Evolutionary conservation across 2,113 vertebrate species (phyloP).

Genomic region (Opisthocomus hoazin): DNA sequence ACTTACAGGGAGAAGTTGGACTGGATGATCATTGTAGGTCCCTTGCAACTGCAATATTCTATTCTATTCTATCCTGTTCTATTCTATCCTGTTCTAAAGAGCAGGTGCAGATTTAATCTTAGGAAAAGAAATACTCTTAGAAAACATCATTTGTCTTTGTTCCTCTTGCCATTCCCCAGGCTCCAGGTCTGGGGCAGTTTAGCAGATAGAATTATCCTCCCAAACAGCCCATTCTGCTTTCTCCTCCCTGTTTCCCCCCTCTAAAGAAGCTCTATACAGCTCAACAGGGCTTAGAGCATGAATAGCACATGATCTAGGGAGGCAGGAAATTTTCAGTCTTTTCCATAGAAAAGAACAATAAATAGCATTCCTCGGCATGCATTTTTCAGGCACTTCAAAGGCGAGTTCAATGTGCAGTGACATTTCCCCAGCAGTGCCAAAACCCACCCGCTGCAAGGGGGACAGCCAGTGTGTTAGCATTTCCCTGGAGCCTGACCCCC

Average conservation of each 20-base stretch:
- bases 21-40: background rate
- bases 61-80: background rate
- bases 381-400: conserved; percentile 14
- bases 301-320: background rate
- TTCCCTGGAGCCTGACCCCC: background rate
- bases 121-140: background rate
- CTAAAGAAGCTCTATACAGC: background rate
- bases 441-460: background rate
- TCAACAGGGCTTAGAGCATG: background rate
- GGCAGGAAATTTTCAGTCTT: background rate
- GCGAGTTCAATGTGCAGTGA: background rate
- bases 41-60: background rate
- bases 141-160: background rate
- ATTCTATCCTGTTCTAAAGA: background rate
- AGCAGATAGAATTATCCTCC: background rate
- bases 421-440: background rate
- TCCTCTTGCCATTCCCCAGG: background rate
- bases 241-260: background rate
- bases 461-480: background rate
- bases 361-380: background rate
- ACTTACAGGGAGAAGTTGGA: background rate
- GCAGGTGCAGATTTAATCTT: background rate
- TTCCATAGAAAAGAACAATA: background rate
- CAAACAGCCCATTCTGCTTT: background rate
- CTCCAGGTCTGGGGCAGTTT: background rate